Conservation (phyloP, 2,888 invertebrate species). For the Apamea epomidion region DNA sequence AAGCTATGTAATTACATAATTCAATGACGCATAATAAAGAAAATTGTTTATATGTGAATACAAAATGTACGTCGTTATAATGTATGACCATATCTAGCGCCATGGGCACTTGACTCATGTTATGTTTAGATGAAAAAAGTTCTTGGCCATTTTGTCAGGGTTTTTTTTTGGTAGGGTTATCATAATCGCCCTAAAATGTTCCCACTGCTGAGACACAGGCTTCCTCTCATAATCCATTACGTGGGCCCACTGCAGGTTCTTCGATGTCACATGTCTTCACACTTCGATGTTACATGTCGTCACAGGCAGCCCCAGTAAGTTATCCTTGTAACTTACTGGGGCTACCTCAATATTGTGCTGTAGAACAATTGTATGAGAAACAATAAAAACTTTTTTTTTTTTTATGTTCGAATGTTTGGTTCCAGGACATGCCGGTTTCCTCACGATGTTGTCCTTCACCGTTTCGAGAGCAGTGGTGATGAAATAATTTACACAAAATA, state of each 20-base stretch:
- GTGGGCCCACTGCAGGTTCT: not conserved
- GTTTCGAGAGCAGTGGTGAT: not conserved
- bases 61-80: slow-evolving; percentile 19
- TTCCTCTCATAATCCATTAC: no score
- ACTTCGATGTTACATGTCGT: no score
- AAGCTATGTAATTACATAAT: slow-evolving; percentile 51
- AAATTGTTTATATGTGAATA: slow-evolving; percentile 47
- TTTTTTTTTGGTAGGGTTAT: not conserved
- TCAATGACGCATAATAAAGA: slow-evolving; percentile 59
- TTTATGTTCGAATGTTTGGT: no score
- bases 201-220: not conserved
- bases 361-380: no score
- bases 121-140: not conserved
- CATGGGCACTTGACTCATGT: not conserved
- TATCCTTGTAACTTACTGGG: no score
- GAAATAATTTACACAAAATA: not conserved
- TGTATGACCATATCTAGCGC: slow-evolving; percentile 17
- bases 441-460: not conserved
- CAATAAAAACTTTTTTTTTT: no score
- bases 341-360: no score
- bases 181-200: not conserved
- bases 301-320: no score
- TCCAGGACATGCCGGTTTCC: not conserved
- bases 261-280: not conserved
- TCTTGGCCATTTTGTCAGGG: not conserved